phyloP scores from a whole-genome alignment of 2,888 invertebrate genomes.

The Barypeithes pellucidus region DNA sequence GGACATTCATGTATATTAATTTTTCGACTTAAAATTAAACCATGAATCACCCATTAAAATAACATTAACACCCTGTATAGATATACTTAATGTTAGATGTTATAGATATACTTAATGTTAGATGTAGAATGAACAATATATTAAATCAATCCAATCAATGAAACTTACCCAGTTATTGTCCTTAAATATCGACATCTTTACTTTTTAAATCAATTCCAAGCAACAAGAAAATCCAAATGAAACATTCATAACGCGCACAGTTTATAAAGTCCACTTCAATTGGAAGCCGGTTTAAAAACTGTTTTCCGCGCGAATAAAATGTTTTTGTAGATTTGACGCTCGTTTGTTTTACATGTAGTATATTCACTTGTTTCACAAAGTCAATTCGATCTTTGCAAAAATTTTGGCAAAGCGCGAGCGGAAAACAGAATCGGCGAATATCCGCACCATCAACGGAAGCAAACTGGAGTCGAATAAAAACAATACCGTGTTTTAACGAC shows the following conservation, averaged over 20 bases:
- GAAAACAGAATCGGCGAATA: neutral
- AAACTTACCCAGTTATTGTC: conserved; percentile 75
- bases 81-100: neutral
- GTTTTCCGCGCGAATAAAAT: neutral
- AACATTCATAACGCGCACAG: conserved; percentile 20
- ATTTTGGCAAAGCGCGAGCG: neutral
- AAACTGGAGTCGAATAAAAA: conserved; percentile 30
- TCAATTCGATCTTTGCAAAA: neutral
- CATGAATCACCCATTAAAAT: no score
- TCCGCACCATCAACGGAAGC: neutral
- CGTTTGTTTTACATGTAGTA: neutral
- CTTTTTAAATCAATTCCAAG: conserved; percentile 19
- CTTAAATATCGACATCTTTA: conserved; percentile 73
- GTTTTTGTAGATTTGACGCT: neutral
- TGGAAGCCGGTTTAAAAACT: neutral
- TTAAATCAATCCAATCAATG: no score
- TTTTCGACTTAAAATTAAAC: no score
- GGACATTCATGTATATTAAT: no score
- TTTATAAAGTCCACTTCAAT: neutral
- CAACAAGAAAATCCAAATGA: conserved; percentile 11
- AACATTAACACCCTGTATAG: neutral
- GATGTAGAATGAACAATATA: no score
- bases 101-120: neutral
- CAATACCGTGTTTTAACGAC: conserved; percentile 24
- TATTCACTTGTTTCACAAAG: neutral